These are phyloP conservation scores for Galagoides demidoff DNA, from an alignment of 2,797 vertebrate genomes.

Conservation along the genomic window DNA sequence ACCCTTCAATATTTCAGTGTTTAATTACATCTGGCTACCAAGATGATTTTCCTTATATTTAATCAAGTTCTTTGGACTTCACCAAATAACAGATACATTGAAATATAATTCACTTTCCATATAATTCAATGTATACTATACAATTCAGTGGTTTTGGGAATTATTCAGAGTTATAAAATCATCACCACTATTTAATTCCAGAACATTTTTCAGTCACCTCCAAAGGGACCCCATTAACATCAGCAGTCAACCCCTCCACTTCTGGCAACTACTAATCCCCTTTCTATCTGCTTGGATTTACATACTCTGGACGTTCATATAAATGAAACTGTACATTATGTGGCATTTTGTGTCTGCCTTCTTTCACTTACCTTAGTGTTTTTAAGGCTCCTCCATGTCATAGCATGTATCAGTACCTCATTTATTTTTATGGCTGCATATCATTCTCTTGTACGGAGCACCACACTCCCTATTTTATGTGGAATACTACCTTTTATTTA, in stretches of 20 bases:
- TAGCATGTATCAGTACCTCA: neutral
- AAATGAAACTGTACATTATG: neutral
- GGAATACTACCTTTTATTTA: neutral
- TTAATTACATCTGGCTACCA: neutral
- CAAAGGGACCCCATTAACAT: neutral
- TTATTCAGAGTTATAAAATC: neutral
- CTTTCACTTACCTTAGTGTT: neutral
- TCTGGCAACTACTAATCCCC: neutral
- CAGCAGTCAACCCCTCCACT: neutral
- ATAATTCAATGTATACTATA: neutral
- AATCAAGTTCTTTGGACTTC: neutral
- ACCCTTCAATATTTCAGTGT: neutral
- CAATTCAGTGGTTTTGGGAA: neutral
- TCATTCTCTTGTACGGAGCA: neutral
- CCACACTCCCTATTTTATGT: neutral
- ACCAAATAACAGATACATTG: neutral
- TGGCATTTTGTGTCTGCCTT: neutral
- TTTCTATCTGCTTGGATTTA: neutral
- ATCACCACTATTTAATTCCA: neutral
- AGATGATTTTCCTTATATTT: neutral
- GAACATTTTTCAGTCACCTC: neutral
- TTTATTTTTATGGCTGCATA: neutral
- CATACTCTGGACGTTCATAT: neutral
- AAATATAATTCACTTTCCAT: neutral
- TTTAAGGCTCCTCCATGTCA: neutral